Evolutionary conservation across 2,888 invertebrate genomes (phyloP).

Genomic region (Aphidoletes aphidimyza): DNA sequence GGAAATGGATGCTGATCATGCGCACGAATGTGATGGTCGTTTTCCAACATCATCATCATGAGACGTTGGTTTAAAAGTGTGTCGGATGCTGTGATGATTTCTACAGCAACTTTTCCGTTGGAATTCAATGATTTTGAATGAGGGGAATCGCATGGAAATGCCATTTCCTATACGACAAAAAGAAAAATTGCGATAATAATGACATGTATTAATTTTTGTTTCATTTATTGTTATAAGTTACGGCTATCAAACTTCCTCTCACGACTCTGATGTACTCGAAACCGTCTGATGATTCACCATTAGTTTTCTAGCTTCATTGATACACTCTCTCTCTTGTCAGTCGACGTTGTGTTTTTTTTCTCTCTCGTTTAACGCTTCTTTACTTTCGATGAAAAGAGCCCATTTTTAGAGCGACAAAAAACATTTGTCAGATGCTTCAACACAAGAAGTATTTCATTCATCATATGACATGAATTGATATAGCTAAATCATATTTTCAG

Average conservation of each 20-base stretch:
- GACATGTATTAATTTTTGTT: conserved; percentile 40
- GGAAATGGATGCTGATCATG: neutral
- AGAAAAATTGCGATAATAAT: conserved; percentile 44
- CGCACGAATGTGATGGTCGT: neutral
- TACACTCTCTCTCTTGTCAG: too few relatives aligned
- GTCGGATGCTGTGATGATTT: conserved; percentile 11
- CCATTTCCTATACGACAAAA: neutral
- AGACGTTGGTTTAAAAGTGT: neutral
- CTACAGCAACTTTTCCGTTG: neutral
- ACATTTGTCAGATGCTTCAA: too few relatives aligned
- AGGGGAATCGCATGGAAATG: neutral
- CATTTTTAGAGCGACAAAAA: too few relatives aligned
- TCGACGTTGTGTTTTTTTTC: too few relatives aligned
- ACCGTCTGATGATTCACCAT: conserved; percentile 43
- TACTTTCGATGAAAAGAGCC: too few relatives aligned
- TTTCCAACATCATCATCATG: conserved; percentile 5
- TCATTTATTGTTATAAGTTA: conserved; percentile 46
- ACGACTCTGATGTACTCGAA: conserved; percentile 11
- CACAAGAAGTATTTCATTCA: too few relatives aligned
- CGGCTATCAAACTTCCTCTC: conserved; percentile 27
- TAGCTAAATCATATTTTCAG: too few relatives aligned
- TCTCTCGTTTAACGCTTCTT: too few relatives aligned
- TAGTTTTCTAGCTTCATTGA: neutral
- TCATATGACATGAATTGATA: too few relatives aligned
- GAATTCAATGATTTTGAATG: neutral